phyloP scores from a whole-genome alignment of 2,888 invertebrate genomes.

The Eupsilia transversa region DNA sequence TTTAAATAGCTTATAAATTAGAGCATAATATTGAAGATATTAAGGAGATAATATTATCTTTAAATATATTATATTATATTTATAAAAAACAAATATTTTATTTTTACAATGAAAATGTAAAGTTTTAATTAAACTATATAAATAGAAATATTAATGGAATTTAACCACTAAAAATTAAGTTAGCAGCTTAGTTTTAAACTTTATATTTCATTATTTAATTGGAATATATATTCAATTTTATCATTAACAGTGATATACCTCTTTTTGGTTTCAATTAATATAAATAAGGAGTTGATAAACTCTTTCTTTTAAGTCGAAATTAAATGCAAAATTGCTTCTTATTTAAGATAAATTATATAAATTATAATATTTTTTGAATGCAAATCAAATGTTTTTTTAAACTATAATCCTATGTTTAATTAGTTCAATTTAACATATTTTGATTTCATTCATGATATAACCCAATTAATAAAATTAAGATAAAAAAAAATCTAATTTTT shows the following conservation, averaged over 20 bases:
- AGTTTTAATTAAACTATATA: conserved; percentile 92
- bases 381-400: conserved; percentile 85
- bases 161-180: conserved; percentile 91
- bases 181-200: conserved; percentile 91
- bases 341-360: conserved; percentile 87
- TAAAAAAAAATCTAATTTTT: conserved; percentile 82
- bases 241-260: conserved; percentile 93
- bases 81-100: conserved; percentile 83
- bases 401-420: conserved; percentile 82
- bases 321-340: conserved; percentile 89
- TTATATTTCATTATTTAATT: conserved; percentile 90
- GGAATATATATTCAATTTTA: conserved; percentile 89
- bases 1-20: conserved; percentile 82
- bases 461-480: conserved; percentile 89
- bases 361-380: conserved; percentile 83
- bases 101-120: conserved; percentile 93
- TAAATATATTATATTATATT: conserved; percentile 68
- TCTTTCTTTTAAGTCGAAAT: conserved; percentile 87
- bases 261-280: conserved; percentile 91
- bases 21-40: conserved; percentile 86
- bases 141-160: conserved; percentile 89
- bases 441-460: conserved; percentile 85
- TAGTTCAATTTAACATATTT: conserved; percentile 85
- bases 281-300: conserved; percentile 87
- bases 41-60: conserved; percentile 78